Base-by-base conservation (phyloP, 1,140 invertebrate species). In the roundworm (Caenorhabditis elegans) region DNA sequence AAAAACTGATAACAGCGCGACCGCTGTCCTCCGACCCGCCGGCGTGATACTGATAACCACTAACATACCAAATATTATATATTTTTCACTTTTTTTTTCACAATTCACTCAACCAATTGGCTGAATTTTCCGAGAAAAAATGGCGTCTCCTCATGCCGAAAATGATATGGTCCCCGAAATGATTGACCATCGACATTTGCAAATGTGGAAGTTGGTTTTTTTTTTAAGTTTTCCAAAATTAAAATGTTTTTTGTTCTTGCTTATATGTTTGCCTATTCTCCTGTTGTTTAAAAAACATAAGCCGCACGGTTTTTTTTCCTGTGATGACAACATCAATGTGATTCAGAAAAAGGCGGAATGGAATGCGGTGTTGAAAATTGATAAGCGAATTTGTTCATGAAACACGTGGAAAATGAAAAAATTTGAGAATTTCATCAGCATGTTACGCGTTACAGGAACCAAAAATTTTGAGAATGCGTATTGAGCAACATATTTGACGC, bases 21-120 rank as follows among this genome's bases (percentile, higher is more conserved):
- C n/a, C n/a, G n/a, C n/a, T n/a, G 60, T 70, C 60, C 60, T 39
- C 36, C 60, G 60, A 70, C 60, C 60, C 34, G 60, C 60, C 5
- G 60, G 60, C 34, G n/a, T n/a, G n/a, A n/a, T n/a, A 70, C 60
- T 70, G 60, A 70, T 70, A 70, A 70, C 60, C 34, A 39, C 60
- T n/a, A n/a, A 19, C 60, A 70, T 70, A 70, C 60, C 60, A 39
- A 70, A 70, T 70, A 70, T 70, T 70, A 70, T 70, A 70, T 70
- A 39, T 70, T 70, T 70, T 39, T n/a, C 34, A 10, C 43, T 43
- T 22, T 28, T 11, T 1, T 15, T 31, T 39, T 36, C 22, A 3
- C 19, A 60, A 60, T 3, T 0, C 3, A 6, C 11, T 11, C 28
- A 13, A 22, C 11, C 28, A 17, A 5, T 8, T 22, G 15, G 36